These are phyloP conservation scores for Adrianichthys oophorus DNA, from an alignment of 2,797 vertebrate genomes.

Conservation along the genomic window DNA sequence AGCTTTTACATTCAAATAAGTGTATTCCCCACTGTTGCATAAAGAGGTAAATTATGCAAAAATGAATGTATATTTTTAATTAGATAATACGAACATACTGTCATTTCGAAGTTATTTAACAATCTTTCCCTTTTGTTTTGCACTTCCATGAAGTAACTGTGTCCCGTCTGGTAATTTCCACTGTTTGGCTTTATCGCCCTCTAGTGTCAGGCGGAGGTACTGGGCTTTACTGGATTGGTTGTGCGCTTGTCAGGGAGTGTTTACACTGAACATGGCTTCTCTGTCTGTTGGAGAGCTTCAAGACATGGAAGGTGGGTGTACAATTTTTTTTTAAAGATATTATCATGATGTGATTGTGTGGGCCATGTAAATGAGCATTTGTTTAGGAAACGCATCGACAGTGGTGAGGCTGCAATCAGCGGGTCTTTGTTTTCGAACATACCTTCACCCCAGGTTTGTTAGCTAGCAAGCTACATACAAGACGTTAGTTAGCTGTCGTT, in stretches of 20 bases:
- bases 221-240: slow-evolving; percentile 61
- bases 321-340: slow-evolving; percentile 8
- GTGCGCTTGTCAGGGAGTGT: slow-evolving; percentile 70
- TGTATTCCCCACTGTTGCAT: too few relatives aligned
- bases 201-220: slow-evolving; percentile 5
- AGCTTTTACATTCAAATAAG: too few relatives aligned
- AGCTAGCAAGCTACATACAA: slow-evolving; percentile 66
- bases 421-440: slow-evolving; percentile 7
- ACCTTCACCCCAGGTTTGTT: slow-evolving; percentile 18
- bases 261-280: slow-evolving; percentile 80
- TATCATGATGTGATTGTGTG: accelerated
- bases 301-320: slow-evolving; percentile 84
- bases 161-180: neutral
- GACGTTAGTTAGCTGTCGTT: slow-evolving; percentile 40
- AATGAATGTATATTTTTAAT: too few relatives aligned
- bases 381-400: neutral
- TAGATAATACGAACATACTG: too few relatives aligned
- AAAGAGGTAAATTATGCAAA: too few relatives aligned
- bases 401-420: neutral
- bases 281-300: slow-evolving; percentile 80
- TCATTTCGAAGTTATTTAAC: too few relatives aligned
- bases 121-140: too few relatives aligned
- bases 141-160: too few relatives aligned
- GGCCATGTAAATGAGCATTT: neutral
- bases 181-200: slow-evolving; percentile 16